Evolutionary conservation across 1,140 invertebrate genomes (phyloP), one percentile per base, ranked within the genome.

Genomic region (Trichogramma pretiosum): DNA sequence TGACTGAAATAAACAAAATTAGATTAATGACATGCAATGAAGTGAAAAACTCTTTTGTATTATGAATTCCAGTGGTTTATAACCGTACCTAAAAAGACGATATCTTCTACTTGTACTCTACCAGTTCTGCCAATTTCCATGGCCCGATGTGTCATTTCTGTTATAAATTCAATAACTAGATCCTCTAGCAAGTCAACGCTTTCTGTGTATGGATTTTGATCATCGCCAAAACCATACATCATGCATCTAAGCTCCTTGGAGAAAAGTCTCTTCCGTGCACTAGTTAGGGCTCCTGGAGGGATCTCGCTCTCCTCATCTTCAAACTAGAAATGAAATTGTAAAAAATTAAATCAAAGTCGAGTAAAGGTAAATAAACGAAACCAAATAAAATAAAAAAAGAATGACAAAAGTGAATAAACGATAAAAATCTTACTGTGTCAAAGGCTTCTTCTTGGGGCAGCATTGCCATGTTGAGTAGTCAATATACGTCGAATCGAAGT

Each of bases 161-260:
- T 92, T 18, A 99, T 94, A 70, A 93, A 99, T 74, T 98, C 93
- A 54, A 98, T 93, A 0, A 99, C 95, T 21, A 99, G 72, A 75
- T 98, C 93, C 75, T 99, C 96, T 11, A 99, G 74, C 32, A 98
- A 77, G 65, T 99, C 96, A 0, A 99, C 94, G 65, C 93, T 96
- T 74, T 99, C 95, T 19, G 95, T 98, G 60, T 96, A 98, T 0
- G 96, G 95, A 77, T 98, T 98, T 65, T 94, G 87, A 70, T 99
- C 94, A 74, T 99, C 96, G n/a, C 96, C 96, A 78, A 99, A 99
- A 0, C 96, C 96, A 71, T 95, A 99, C 92, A 99, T 98, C 95
- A 99, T 99, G 61, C 94, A 96, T 28, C 94, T 77, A 33, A 99
- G 69, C 70, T 93, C 89, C 67, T 93, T 92, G 26, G 87, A 90